A percentile compares a stretch with the other conserved stretches of the same genome.
phyloP scores from a whole-genome alignment of 2,113 vertebrate genomes.

The Spilogale gracilis region DNA sequence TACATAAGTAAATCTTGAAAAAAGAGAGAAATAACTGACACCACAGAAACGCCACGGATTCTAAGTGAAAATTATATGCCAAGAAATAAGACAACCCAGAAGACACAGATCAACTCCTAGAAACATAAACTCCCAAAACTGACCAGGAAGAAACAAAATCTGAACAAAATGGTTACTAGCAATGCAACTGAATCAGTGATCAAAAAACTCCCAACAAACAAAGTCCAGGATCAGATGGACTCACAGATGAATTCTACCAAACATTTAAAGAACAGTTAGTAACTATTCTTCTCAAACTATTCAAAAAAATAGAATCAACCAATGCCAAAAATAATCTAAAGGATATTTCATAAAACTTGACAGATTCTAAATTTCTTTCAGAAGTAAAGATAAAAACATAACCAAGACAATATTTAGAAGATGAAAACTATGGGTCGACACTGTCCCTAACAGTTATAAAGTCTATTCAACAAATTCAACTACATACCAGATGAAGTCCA shows the following conservation, averaged over 20 bases:
- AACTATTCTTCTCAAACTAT: neutral
- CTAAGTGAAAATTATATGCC: neutral
- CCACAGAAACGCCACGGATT: neutral
- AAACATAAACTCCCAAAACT: neutral
- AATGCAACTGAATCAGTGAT: neutral
- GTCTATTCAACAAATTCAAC: neutral
- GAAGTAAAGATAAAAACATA: neutral
- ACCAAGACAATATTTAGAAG: slow-evolving; percentile 11
- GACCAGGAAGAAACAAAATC: neutral
- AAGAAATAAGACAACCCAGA: neutral
- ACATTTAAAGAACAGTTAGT: neutral
- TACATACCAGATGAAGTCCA: neutral
- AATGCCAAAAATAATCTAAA: neutral
- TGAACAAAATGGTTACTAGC: neutral
- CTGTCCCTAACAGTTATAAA: neutral
- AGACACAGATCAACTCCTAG: neutral
- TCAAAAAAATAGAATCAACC: neutral
- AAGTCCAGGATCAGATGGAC: neutral
- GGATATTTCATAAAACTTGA: slow-evolving; percentile 4
- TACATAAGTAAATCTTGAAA: neutral
- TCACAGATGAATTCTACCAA: neutral
- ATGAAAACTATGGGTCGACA: neutral
- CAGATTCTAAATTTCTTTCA: neutral
- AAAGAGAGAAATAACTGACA: neutral
- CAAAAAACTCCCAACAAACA: neutral